Evolutionary conservation across 2,113 vertebrate genomes (phyloP).

Genomic region (Macrotis lagotis): DNA sequence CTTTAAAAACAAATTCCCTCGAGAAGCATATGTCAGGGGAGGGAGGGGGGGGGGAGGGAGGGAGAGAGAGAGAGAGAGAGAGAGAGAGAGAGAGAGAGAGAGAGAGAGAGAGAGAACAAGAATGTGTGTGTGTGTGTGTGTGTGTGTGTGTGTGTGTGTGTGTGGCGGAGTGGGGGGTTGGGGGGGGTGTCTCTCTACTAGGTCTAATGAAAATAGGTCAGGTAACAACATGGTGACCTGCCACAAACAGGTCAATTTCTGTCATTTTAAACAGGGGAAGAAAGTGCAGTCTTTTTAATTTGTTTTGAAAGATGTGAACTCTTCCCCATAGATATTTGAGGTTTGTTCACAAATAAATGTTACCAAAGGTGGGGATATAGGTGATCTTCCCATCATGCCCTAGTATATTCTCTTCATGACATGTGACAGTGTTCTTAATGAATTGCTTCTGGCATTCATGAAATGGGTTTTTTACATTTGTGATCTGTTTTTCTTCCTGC

Average conservation of each 20-base stretch:
- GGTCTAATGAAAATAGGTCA: neutral
- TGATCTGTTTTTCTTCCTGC: constrained; percentile 36
- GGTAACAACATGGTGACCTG: neutral
- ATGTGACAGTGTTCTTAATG: neutral
- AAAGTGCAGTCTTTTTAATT: neutral
- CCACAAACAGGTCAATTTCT: neutral
- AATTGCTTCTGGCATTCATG: neutral
- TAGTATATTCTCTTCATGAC: neutral
- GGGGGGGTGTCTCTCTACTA: too few species aligned
- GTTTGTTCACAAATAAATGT: neutral
- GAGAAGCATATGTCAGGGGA: too few species aligned
- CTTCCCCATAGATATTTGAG: neutral
- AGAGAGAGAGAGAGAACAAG: too few species aligned
- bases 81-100: too few species aligned
- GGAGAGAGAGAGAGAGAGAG: too few species aligned
- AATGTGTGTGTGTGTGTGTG: neutral
- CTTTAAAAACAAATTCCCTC: too few species aligned
- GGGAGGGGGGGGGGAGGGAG: too few species aligned
- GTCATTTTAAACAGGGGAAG: neutral
- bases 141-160: too few species aligned
- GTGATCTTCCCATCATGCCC: neutral
- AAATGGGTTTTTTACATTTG: constrained; percentile 6
- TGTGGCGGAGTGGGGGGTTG: too few species aligned
- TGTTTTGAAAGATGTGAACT: neutral
- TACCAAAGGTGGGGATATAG: neutral